phyloP scores from a whole-genome alignment of 92 coral and sea anemone species.

The Phymanthus crucifer region DNA sequence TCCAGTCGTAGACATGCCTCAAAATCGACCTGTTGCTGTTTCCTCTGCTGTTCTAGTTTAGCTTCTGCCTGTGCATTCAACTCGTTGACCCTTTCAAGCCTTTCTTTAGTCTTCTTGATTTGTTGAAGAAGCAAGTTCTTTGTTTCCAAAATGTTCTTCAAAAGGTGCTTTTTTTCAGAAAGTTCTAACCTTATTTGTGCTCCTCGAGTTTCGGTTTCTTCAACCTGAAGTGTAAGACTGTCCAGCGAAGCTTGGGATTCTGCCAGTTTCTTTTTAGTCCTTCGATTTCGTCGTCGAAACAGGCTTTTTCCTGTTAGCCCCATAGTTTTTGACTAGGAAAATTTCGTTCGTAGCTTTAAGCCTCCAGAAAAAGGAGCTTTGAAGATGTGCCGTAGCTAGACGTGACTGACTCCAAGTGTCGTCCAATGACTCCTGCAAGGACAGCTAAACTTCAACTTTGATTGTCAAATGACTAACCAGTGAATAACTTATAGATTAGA shows the following conservation, averaged over 20 bases:
- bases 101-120: slow-evolving; percentile 3
- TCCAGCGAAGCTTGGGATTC: slow-evolving; percentile 24
- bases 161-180: neutral
- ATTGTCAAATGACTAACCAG: slow-evolving; percentile 11
- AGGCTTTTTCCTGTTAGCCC: slow-evolving; percentile 39
- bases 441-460: slow-evolving; percentile 26
- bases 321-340: slow-evolving; percentile 5
- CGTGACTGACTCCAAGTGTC: neutral
- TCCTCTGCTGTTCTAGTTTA: neutral
- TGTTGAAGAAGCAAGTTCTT: slow-evolving; percentile 9
- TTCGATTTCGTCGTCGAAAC: slow-evolving; percentile 27
- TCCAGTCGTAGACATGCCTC: slow-evolving; percentile 24
- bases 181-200: slow-evolving; percentile 4
- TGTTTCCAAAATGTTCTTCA: slow-evolving; percentile 12
- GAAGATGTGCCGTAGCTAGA: neutral
- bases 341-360: neutral
- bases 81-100: slow-evolving; percentile 12
- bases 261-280: slow-evolving; percentile 31
- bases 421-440: neutral
- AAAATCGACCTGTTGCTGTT: neutral
- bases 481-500: slow-evolving; percentile 32
- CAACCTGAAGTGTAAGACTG: slow-evolving; percentile 17
- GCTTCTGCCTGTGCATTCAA: neutral
- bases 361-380: neutral
- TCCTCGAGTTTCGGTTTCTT: slow-evolving; percentile 18